A percentile compares a stretch with the other conserved stretches of the same genome.
Evolutionary conservation across 2,797 vertebrate species (phyloP).

Genomic region (Danionella dracula): DNA sequence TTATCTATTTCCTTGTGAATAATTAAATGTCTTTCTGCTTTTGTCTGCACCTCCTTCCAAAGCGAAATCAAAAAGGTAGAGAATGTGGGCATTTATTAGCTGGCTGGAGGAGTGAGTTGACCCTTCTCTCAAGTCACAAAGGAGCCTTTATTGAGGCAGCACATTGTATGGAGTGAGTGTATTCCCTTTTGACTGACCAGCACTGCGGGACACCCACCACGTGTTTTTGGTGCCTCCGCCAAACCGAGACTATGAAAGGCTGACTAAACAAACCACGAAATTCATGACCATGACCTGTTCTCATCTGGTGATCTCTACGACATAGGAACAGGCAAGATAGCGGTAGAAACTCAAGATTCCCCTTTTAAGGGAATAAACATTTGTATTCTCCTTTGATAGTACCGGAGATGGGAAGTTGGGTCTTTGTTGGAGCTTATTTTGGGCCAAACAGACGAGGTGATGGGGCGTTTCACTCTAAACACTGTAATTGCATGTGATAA

Average conservation of each 20-base stretch:
- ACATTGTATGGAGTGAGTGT: conserved; percentile 65
- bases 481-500: conserved; percentile 64
- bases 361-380: not conserved
- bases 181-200: conserved; percentile 72
- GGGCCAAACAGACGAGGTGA: conserved; percentile 63
- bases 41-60: conserved; percentile 64
- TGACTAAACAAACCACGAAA: conserved; percentile 54
- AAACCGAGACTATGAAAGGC: conserved; percentile 62
- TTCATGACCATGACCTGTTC: conserved; percentile 50
- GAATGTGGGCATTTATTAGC: conserved; percentile 72
- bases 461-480: conserved; percentile 67
- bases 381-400: not conserved
- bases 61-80: conserved; percentile 74
- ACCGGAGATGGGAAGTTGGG: conserved; percentile 51
- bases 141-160: conserved; percentile 66
- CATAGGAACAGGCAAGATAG: conserved; percentile 37
- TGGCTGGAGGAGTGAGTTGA: conserved; percentile 68
- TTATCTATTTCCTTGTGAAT: conserved; percentile 76
- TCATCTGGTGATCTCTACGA: conserved; percentile 42
- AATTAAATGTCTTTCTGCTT: conserved; percentile 68
- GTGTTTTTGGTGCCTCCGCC: conserved; percentile 60
- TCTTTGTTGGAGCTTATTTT: conserved; percentile 62
- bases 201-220: conserved; percentile 66
- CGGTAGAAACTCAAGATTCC: not conserved
- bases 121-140: conserved; percentile 70